Evolutionary conservation across 2,113 vertebrate genomes (phyloP).

Genomic region (Oenanthe melanoleuca): DNA sequence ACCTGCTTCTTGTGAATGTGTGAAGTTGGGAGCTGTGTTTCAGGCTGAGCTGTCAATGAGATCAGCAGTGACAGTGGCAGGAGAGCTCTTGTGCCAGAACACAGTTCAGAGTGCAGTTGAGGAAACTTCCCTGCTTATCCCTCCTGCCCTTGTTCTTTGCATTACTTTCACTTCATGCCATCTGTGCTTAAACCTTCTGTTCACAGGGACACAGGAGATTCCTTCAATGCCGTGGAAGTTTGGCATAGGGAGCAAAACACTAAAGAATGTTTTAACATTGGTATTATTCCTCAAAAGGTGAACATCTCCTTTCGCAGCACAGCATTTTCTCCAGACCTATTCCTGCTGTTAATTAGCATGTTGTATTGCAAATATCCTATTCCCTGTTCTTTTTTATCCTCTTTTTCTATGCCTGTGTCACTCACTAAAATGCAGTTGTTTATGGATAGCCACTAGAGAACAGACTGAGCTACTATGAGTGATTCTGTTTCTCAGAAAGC

Average conservation of each 20-base stretch:
- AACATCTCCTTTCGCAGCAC: background rate
- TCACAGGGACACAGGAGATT: background rate
- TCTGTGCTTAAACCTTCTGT: background rate
- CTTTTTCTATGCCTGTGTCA: background rate
- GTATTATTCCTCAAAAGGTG: fast-evolving
- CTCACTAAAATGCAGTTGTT: background rate
- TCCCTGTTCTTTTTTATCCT: background rate
- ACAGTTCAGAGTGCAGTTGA: fast-evolving
- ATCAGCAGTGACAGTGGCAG: background rate
- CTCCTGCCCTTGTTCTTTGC: background rate
- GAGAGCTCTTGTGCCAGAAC: background rate
- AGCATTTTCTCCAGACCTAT: background rate
- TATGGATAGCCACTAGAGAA: background rate
- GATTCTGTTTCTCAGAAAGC: background rate
- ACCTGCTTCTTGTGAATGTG: background rate
- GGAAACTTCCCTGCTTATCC: background rate
- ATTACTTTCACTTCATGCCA: background rate
- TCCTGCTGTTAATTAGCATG: background rate
- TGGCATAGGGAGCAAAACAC: background rate
- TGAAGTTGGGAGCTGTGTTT: background rate
- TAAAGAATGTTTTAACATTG: background rate
- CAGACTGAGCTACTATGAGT: background rate
- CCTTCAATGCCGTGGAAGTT: background rate
- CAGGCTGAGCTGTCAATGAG: background rate
- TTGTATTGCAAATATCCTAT: background rate